Conservation (phyloP, 1,140 invertebrate species). For the Halictus rubicundus region DNA sequence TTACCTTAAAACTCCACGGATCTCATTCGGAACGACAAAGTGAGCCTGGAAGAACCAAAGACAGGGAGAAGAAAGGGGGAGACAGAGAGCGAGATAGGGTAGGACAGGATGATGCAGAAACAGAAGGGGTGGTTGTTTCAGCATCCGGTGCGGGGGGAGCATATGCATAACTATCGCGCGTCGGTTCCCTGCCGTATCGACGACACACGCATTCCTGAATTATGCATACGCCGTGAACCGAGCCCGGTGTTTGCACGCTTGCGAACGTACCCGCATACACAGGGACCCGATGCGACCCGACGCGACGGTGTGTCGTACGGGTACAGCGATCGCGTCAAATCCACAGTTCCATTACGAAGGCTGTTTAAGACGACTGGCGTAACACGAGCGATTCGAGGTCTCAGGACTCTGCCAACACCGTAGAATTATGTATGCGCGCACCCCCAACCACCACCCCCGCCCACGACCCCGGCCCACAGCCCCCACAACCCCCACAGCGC, state of each 20-base stretch:
- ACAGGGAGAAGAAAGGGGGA: too few relatives aligned
- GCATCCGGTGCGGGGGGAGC: constrained; percentile 30
- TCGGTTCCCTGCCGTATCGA: constrained; percentile 50
- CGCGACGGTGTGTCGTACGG: not conserved
- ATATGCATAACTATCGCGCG: constrained; percentile 63
- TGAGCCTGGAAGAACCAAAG: too few relatives aligned
- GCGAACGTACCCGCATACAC: not conserved
- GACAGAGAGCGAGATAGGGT: not conserved
- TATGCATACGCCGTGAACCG: constrained; percentile 62
- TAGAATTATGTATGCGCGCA: constrained; percentile 14
- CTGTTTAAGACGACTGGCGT: constrained; percentile 53
- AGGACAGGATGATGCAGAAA: not conserved
- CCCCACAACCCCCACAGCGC: not conserved
- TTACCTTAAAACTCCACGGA: constrained; percentile 28
- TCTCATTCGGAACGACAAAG: constrained; percentile 33
- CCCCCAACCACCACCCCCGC: not conserved
- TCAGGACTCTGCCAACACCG: not conserved
- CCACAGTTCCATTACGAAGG: constrained; percentile 30
- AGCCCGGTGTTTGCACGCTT: constrained; percentile 49
- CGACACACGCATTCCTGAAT: constrained; percentile 63
- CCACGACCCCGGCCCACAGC: not conserved
- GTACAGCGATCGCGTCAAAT: constrained; percentile 28
- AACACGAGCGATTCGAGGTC: constrained; percentile 24
- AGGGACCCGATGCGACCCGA: not conserved
- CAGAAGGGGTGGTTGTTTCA: constrained; percentile 14